These are phyloP conservation scores for zebrafish (Danio rerio) DNA, from an alignment of 2,113 vertebrate genomes.

Conservation along the genomic window GRCz12tu NC_133176.1:47808501-47809000, in stretches of 20 bases:
- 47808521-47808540: not conserved
- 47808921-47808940: not conserved
- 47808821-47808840: slow-evolving; percentile 96
- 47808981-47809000: no score
- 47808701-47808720: not conserved
- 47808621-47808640: slow-evolving; percentile 93
- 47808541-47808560: slow-evolving; percentile 85
- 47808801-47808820: slow-evolving; percentile 85
- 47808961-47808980: no score
- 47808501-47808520: no score
- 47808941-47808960: no score
- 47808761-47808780: slow-evolving; percentile 90
- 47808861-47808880: slow-evolving; percentile 46
- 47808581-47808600: slow-evolving; percentile 96
- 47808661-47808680: not conserved
- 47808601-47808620: slow-evolving; percentile 92
- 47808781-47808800: slow-evolving; percentile 85
- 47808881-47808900: not conserved
- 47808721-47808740: slow-evolving; percentile 85
- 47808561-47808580: slow-evolving; percentile 95
- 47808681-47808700: not conserved
- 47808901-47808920: not conserved
- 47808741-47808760: slow-evolving; percentile 82
- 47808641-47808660: slow-evolving; percentile 74
- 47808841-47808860: slow-evolving; percentile 90